These are phyloP conservation scores for Gallinago solitaria DNA, from an alignment of 2,797 vertebrate species.

Conservation along the genomic window DNA sequence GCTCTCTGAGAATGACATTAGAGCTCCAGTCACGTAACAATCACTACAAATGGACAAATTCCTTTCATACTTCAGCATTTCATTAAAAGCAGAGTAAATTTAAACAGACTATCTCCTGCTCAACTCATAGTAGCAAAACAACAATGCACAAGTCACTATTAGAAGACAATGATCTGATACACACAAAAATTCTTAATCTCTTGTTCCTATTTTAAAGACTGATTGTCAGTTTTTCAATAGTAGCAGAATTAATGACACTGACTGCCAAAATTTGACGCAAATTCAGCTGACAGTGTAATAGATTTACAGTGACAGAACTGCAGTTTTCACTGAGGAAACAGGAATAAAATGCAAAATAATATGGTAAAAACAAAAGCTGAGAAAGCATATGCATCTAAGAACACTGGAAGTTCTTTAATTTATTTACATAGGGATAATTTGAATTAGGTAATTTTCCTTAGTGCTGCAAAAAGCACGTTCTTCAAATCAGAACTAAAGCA, in stretches of 20 bases:
- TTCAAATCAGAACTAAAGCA: constrained; percentile 35
- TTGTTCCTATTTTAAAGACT: neutral
- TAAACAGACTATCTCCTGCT: neutral
- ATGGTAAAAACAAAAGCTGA: constrained; percentile 54
- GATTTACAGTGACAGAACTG: neutral
- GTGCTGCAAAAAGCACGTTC: constrained; percentile 43
- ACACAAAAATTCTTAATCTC: neutral
- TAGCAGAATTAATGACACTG: constrained; percentile 18
- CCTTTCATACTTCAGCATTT: neutral
- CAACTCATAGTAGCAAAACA: neutral
- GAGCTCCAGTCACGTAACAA: neutral
- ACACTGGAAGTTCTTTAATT: neutral
- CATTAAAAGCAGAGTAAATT: neutral
- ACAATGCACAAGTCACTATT: neutral
- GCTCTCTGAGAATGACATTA: neutral
- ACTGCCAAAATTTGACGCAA: constrained; percentile 4
- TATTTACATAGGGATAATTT: constrained; percentile 42
- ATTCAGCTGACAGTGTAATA: constrained; percentile 43
- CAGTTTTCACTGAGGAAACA: constrained; percentile 41
- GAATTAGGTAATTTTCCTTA: constrained; percentile 46
- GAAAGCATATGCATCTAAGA: constrained; percentile 47
- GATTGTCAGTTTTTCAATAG: constrained; percentile 12
- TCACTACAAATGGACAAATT: constrained; percentile 7
- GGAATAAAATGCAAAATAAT: constrained; percentile 56
- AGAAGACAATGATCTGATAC: neutral